phyloP scores from a whole-genome alignment of 2,113 vertebrate species.

The Bos taurus region ARS-UCD2.0 NC_037357.1:134526001-134526500 shows the following conservation, averaged over 20 bases:
- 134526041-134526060: not conserved
- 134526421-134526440: no score
- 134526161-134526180: not conserved
- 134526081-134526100: no score
- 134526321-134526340: not conserved
- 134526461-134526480: not conserved
- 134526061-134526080: not conserved
- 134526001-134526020: not conserved
- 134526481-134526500: no score
- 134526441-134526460: no score
- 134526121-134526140: no score
- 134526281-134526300: not conserved
- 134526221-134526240: not conserved
- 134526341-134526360: not conserved
- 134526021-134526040: not conserved
- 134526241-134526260: no score
- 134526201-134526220: not conserved
- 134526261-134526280: not conserved
- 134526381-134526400: not conserved
- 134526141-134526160: not conserved
- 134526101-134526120: no score
- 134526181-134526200: not conserved
- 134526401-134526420: no score
- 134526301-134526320: not conserved
- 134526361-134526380: not conserved